Percentiles rank a stretch among this genome's conserved stretches.
Conservation (phyloP, 2,797 vertebrate genomes). For the Notolepis coatsorum region DNA sequence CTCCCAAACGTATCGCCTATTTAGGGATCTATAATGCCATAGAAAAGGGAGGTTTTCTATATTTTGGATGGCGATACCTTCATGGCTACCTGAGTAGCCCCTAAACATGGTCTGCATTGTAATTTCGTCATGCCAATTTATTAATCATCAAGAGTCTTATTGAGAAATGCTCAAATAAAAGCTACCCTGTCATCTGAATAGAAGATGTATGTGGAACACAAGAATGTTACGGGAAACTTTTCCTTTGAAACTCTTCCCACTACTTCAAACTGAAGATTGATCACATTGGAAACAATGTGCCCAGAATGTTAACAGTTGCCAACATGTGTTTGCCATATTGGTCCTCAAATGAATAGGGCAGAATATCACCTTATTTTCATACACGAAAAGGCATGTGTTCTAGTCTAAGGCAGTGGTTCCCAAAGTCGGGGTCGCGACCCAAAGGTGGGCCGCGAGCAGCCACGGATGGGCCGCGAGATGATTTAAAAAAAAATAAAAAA, state of each 20-base stretch:
- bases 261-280: slow-evolving; percentile 81
- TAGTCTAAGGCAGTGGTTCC: slow-evolving; percentile 41
- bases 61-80: slow-evolving; percentile 30
- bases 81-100: slow-evolving; percentile 70
- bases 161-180: slow-evolving; percentile 78
- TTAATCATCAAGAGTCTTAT: slow-evolving; percentile 54
- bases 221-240: slow-evolving; percentile 85
- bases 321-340: slow-evolving; percentile 92
- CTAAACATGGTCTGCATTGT: slow-evolving; percentile 73
- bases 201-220: slow-evolving; percentile 85
- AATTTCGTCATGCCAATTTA: slow-evolving; percentile 68
- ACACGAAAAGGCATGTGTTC: slow-evolving; percentile 44
- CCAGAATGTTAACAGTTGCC: slow-evolving; percentile 78
- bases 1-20: too few species aligned
- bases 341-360: slow-evolving; percentile 54
- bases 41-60: slow-evolving; percentile 30
- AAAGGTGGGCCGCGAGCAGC: too few species aligned
- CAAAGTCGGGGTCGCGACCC: too few species aligned
- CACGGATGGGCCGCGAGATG: too few species aligned
- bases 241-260: slow-evolving; percentile 89
- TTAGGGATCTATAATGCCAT: too few species aligned
- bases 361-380: slow-evolving; percentile 61
- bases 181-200: slow-evolving; percentile 80
- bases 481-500: too few species aligned
- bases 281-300: slow-evolving; percentile 79